Conservation (phyloP, 2,888 invertebrate genomes). For the Leucophenga maculata region DNA sequence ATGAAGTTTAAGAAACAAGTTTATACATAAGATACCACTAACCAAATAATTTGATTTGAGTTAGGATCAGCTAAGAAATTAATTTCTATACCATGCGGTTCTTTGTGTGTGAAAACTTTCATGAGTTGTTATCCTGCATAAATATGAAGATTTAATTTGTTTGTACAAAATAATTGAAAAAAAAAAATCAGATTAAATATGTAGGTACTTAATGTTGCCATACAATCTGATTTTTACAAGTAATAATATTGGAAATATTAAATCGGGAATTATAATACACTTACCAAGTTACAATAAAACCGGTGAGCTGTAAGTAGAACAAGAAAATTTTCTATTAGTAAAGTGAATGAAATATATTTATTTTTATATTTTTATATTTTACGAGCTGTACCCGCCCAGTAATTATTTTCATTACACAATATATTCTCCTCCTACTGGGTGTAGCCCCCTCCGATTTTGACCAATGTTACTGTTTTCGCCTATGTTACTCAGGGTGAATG, state of each 20-base stretch:
- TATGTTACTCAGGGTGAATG: too few species aligned
- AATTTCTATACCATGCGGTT: neutral
- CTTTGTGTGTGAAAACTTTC: neutral
- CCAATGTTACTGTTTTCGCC: too few species aligned
- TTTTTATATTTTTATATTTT: too few species aligned
- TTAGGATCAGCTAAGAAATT: neutral
- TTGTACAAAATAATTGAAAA: too few species aligned
- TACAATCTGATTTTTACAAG: too few species aligned
- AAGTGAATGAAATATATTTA: neutral
- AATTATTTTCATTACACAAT: too few species aligned
- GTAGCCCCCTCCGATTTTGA: too few species aligned
- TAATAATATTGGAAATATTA: too few species aligned
- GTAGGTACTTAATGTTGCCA: too few species aligned
- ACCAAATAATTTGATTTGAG: neutral
- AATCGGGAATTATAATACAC: neutral
- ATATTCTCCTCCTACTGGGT: too few species aligned
- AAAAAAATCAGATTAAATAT: too few species aligned
- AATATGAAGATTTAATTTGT: neutral
- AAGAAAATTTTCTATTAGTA: neutral
- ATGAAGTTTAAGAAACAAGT: constrained; percentile 9
- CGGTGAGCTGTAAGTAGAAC: constrained; percentile 3
- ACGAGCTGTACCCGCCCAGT: too few species aligned
- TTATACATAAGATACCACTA: constrained; percentile 3
- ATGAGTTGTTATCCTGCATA: neutral
- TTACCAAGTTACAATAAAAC: constrained; percentile 23